Evolutionary conservation across 2,888 invertebrate genomes (phyloP), one percentile per base, ranked within the genome.

Genomic region (Erebia aethiops): DNA sequence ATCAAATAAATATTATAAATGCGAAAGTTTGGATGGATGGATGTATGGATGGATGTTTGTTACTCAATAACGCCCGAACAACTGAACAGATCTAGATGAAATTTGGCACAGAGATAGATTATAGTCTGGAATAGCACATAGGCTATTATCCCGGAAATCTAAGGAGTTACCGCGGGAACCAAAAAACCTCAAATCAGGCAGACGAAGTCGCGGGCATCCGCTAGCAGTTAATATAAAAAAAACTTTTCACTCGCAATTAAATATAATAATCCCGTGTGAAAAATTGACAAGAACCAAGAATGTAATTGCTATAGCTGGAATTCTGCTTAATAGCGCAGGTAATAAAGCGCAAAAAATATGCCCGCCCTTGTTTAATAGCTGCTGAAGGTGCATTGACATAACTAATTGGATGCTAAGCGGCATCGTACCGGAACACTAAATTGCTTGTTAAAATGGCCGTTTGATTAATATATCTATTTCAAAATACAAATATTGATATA

Each of bases 331-430:
- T 16, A 43, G 11, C 16, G 16, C 16, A 60, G 1, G 18, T 49
- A 46, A 46, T 58, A 61, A 43, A 2, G 61, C 3, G 61, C 61
- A 62, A 62, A 62, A 62, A 62, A 46, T 16, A 18, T 11, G 9
- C 13, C 13, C 21, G 46, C 61, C 18, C 61, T 21, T 62, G 46
- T 61, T 49, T 21, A n/a, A 46, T 18, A 18, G 9, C 8, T 56
- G 49, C 18, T 49, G 49, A 46, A 18, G 16, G 21, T 62, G 21
- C 46, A 46, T 46, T 62, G 61, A 21, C 46, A 18, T 62, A 61
- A 11, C 61, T 62, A 46, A 46, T 90, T 91, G 88, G 90, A 82
- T 84, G 75, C 77, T 84, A 81, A 80, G 80, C 75, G 72, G 76
- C 61, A 71, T 72, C 71, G 75, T 75, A 71, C 61, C 63, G 54